phyloP scores from a whole-genome alignment of 2,797 vertebrate species.

The Anguilla marmorata region DNA sequence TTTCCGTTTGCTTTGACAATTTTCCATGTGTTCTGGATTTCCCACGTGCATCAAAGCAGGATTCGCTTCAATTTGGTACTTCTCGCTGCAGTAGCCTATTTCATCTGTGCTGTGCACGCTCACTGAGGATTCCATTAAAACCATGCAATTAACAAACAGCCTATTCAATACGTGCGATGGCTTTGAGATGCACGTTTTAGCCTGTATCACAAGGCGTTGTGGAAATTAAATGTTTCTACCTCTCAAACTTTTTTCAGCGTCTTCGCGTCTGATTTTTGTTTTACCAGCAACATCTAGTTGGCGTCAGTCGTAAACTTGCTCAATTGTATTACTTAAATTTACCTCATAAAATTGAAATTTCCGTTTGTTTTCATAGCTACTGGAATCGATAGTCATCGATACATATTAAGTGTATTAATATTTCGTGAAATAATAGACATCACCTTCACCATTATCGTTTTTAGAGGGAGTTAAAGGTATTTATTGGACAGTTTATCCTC shows the following conservation, averaged over 20 bases:
- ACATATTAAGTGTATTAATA: not conserved
- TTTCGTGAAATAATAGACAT: not conserved
- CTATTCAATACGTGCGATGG: not conserved
- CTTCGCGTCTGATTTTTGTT: not conserved
- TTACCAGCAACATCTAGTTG: not conserved
- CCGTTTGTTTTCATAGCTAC: not conserved
- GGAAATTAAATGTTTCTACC: not conserved
- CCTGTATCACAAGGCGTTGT: not conserved
- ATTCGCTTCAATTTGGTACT: not conserved
- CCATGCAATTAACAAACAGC: not conserved
- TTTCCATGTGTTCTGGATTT: slow-evolving; percentile 7
- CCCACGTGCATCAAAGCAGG: slow-evolving; percentile 31
- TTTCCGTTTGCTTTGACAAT: not conserved
- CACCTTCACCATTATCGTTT: not conserved
- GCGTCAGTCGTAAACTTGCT: not conserved
- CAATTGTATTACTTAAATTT: not conserved
- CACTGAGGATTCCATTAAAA: slow-evolving; percentile 2
- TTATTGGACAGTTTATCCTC: slow-evolving; percentile 31
- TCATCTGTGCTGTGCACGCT: not conserved
- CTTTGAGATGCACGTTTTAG: not conserved
- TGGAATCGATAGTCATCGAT: not conserved
- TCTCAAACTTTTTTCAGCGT: not conserved
- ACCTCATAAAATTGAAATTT: not conserved
- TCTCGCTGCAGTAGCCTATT: not conserved
- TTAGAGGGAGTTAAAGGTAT: slow-evolving; percentile 14